Conservation (phyloP, 2,888 invertebrate genomes). For the Phyllotreta striolata region DNA sequence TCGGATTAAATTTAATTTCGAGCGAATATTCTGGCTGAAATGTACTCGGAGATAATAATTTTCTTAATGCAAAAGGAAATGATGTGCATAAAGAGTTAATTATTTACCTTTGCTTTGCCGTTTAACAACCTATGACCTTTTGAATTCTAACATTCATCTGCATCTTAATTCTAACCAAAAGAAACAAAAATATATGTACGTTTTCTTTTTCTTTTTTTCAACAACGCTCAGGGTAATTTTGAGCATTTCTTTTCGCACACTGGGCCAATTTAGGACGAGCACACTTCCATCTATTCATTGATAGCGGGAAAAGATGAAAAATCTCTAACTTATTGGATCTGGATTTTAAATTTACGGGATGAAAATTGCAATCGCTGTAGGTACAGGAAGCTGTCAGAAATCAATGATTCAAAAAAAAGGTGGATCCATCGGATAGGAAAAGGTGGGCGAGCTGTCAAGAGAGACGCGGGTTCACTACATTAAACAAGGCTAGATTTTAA, state of each 20-base stretch:
- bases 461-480: too few species aligned
- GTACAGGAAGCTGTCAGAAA: neutral
- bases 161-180: too few species aligned
- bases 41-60: neutral
- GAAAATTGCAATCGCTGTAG: slow-evolving; percentile 6
- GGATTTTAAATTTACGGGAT: slow-evolving; percentile 3
- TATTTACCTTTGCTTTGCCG: too few species aligned
- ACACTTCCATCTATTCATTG: slow-evolving; percentile 8
- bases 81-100: neutral
- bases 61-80: neutral
- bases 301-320: slow-evolving; percentile 4
- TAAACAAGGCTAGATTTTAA: too few species aligned
- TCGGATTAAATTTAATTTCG: slow-evolving; percentile 8
- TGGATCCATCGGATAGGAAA: too few species aligned
- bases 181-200: neutral
- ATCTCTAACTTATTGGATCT: slow-evolving; percentile 10
- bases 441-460: too few species aligned
- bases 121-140: too few species aligned
- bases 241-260: neutral
- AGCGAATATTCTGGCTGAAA: neutral
- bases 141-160: too few species aligned
- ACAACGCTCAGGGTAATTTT: slow-evolving; percentile 9
- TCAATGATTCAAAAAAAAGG: too few species aligned
- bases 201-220: neutral
- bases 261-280: slow-evolving; percentile 9